phyloP scores from a whole-genome alignment of 2,113 vertebrate genomes.

The Paramormyrops kingsleyae region DNA sequence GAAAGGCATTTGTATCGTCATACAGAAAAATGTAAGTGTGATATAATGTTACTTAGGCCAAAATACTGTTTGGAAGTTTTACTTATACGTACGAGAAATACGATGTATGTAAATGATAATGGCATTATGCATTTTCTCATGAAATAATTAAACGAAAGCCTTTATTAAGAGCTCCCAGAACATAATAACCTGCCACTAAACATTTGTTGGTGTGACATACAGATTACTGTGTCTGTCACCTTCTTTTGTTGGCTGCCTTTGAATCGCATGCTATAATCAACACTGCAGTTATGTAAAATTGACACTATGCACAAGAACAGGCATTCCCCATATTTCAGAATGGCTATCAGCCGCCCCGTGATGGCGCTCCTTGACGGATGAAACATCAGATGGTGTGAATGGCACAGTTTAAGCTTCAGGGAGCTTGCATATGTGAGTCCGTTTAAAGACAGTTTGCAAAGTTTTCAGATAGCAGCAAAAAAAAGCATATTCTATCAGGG shows the following conservation, averaged over 20 bases:
- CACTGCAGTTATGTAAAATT: constrained; percentile 38
- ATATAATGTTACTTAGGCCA: not conserved
- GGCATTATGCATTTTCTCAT: not conserved
- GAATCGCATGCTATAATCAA: constrained; percentile 31
- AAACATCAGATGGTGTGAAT: not conserved
- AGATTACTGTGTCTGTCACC: constrained; percentile 37
- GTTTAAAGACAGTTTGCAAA: not conserved
- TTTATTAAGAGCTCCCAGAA: constrained; percentile 31
- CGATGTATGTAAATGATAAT: not conserved
- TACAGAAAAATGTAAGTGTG: not conserved
- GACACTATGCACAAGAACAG: constrained; percentile 37
- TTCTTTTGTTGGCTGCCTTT: constrained; percentile 45
- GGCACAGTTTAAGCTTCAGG: not conserved
- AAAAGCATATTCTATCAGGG: not conserved
- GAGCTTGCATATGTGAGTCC: not conserved
- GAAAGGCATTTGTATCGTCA: not conserved
- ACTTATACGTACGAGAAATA: not conserved
- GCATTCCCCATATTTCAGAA: not conserved
- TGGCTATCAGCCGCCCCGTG: not conserved
- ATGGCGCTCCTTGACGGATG: not conserved
- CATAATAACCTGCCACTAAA: constrained; percentile 17
- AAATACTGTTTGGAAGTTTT: not conserved
- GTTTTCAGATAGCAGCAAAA: not conserved
- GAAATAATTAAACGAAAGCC: not conserved
- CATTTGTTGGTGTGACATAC: constrained; percentile 17